Conservation (phyloP, 2,888 invertebrate genomes). For the Hirtodrosophila alboralis region DNA sequence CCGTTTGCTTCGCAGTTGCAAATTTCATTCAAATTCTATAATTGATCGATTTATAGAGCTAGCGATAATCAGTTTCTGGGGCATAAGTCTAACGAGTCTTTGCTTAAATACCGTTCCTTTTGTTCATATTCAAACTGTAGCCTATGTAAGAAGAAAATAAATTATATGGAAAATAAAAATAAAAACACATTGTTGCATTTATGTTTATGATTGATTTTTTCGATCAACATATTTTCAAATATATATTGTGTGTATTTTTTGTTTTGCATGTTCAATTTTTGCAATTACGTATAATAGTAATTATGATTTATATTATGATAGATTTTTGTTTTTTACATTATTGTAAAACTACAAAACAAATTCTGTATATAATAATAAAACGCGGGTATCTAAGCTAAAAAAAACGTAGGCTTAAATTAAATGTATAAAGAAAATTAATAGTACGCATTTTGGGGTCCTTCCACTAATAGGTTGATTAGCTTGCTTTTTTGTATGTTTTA, state of each 20-base stretch:
- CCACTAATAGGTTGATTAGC: slow-evolving; percentile 33
- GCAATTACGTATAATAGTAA: slow-evolving; percentile 58
- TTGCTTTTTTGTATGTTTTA: too few species aligned
- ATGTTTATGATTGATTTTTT: slow-evolving; percentile 56
- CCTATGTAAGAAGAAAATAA: too few species aligned
- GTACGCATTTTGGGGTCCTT: slow-evolving; percentile 30
- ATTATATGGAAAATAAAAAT: slow-evolving; percentile 40
- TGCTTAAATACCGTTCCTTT: slow-evolving; percentile 32
- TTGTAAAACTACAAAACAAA: slow-evolving; percentile 74
- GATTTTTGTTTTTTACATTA: slow-evolving; percentile 49
- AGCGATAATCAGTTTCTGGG: slow-evolving; percentile 33
- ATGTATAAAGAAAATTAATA: slow-evolving; percentile 47
- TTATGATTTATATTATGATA: slow-evolving; percentile 57
- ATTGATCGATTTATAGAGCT: slow-evolving; percentile 20
- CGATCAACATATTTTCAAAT: slow-evolving; percentile 68
- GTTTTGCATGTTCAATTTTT: slow-evolving; percentile 45
- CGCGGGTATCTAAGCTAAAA: slow-evolving; percentile 30
- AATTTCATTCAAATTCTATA: slow-evolving; percentile 45
- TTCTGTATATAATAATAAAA: slow-evolving; percentile 59
- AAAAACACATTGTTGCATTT: slow-evolving; percentile 55
- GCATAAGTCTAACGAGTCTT: slow-evolving; percentile 62
- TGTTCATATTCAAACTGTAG: slow-evolving; percentile 7
- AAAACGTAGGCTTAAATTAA: slow-evolving; percentile 40
- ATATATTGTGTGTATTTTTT: slow-evolving; percentile 61
- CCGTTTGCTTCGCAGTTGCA: slow-evolving; percentile 64